Evolutionary conservation across 2,888 invertebrate genomes (phyloP).

Genomic region (Hypolimnas misippus): DNA sequence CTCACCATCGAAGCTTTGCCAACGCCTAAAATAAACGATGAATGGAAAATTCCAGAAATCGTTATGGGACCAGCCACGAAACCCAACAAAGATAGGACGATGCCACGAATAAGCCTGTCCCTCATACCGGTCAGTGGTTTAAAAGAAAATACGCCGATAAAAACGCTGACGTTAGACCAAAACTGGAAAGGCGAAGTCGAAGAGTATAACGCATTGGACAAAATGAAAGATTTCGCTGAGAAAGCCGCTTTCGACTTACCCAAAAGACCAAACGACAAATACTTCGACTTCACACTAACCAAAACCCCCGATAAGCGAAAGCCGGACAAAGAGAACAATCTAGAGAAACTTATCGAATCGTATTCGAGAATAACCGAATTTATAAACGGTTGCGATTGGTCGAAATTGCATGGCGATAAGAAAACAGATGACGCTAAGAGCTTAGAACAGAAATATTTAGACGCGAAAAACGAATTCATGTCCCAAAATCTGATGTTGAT

Average conservation of each 20-base stretch:
- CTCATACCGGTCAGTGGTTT: conserved; percentile 73
- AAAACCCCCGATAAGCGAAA: conserved; percentile 59
- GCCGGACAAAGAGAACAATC: conserved; percentile 66
- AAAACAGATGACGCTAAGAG: conserved; percentile 64
- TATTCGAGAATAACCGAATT: conserved; percentile 79
- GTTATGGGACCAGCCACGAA: conserved; percentile 65
- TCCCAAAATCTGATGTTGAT: conserved; percentile 73
- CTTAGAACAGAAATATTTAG: conserved; percentile 74
- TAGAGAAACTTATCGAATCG: conserved; percentile 72
- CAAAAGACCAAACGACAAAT: conserved; percentile 65
- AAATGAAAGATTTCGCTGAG: conserved; percentile 81
- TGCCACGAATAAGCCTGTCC: conserved; percentile 78
- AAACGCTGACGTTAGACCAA: conserved; percentile 65
- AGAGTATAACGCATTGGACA: conserved; percentile 79
- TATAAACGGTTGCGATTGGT: conserved; percentile 80
- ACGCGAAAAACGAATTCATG: conserved; percentile 81
- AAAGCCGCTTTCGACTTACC: conserved; percentile 77
- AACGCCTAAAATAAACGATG: conserved; percentile 51
- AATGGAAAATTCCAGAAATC: conserved; percentile 73
- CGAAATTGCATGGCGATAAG: conserved; percentile 62
- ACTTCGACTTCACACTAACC: conserved; percentile 61
- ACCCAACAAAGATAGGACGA: conserved; percentile 64
- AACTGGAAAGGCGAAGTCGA: conserved; percentile 67
- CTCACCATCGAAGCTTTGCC: conserved; percentile 78
- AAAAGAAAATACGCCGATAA: conserved; percentile 70